phyloP scores from a whole-genome alignment of 2,113 vertebrate species.

The Heliornis fulica region DNA sequence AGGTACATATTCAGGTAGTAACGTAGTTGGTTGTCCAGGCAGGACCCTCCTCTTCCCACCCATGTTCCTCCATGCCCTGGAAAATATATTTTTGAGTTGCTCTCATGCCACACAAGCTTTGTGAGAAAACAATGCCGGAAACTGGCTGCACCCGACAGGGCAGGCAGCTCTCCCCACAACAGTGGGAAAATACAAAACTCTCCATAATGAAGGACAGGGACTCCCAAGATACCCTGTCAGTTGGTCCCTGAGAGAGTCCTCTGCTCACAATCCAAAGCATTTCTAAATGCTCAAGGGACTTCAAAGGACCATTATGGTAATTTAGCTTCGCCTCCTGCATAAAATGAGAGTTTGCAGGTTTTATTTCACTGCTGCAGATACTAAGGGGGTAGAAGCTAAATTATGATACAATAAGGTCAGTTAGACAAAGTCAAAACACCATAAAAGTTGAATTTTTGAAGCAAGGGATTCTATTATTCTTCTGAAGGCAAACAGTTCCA shows the following conservation, averaged over 20 bases:
- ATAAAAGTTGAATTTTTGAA: not conserved
- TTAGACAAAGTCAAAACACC: too few relatives aligned
- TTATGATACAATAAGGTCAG: too few relatives aligned
- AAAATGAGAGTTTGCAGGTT: not conserved
- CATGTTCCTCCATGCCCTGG: not conserved
- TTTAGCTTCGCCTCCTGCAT: not conserved
- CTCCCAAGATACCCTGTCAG: not conserved
- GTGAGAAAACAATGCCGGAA: not conserved
- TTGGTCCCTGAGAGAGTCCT: not conserved
- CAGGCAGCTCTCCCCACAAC: fast-evolving
- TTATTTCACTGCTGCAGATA: not conserved
- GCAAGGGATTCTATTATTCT: not conserved
- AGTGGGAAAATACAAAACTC: fast-evolving
- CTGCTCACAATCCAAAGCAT: not conserved
- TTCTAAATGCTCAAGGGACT: not conserved
- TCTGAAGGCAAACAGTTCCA: not conserved
- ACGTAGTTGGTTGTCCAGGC: not conserved
- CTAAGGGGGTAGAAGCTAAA: not conserved
- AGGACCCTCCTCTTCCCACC: not conserved
- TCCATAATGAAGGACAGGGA: not conserved
- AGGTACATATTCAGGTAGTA: not conserved
- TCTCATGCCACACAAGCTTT: not conserved
- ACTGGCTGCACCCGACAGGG: too few relatives aligned
- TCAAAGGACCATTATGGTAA: not conserved
- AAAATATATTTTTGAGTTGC: not conserved